Evolutionary conservation across 2,888 invertebrate species (phyloP).

Genomic region (Melieria crassipennis): DNA sequence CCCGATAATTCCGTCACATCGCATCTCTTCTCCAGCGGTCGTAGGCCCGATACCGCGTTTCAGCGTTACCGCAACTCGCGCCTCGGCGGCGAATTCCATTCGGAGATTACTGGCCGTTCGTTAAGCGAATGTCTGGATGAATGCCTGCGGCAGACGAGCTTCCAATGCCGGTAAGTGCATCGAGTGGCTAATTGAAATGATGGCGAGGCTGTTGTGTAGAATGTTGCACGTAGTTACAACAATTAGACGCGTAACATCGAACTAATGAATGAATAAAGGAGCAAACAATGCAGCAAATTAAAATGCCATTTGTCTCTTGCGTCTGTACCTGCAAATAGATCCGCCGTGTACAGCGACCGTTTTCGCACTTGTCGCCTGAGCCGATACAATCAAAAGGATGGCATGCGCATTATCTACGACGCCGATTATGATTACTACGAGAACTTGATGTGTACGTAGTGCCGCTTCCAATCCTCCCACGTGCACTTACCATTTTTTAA

Average conservation of each 20-base stretch:
- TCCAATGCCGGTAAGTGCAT: constrained; percentile 73
- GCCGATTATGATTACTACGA: constrained; percentile 94
- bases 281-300: too few relatives aligned
- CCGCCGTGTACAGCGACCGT: constrained; percentile 88
- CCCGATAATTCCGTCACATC: constrained; percentile 88
- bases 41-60: constrained; percentile 88
- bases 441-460: constrained; percentile 87
- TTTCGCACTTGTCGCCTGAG: constrained; percentile 86
- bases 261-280: too few relatives aligned
- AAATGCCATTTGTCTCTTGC: background rate
- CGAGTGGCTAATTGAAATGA: too few relatives aligned
- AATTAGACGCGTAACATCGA: too few relatives aligned
- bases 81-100: constrained; percentile 87
- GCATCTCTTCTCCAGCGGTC: constrained; percentile 83
- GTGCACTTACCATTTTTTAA: background rate
- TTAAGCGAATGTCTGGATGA: constrained; percentile 91
- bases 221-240: too few relatives aligned
- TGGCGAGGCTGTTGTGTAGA: too few relatives aligned
- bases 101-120: constrained; percentile 87
- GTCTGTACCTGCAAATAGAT: constrained; percentile 66
- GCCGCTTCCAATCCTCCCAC: background rate
- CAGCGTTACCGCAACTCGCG: constrained; percentile 83
- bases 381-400: constrained; percentile 86
- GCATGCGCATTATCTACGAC: constrained; percentile 88
- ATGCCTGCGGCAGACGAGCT: constrained; percentile 87